Evolutionary conservation across 2,113 vertebrate genomes (phyloP), one percentile per base, ranked within the genome.

Genomic region (Neogobius melanostomus): DNA sequence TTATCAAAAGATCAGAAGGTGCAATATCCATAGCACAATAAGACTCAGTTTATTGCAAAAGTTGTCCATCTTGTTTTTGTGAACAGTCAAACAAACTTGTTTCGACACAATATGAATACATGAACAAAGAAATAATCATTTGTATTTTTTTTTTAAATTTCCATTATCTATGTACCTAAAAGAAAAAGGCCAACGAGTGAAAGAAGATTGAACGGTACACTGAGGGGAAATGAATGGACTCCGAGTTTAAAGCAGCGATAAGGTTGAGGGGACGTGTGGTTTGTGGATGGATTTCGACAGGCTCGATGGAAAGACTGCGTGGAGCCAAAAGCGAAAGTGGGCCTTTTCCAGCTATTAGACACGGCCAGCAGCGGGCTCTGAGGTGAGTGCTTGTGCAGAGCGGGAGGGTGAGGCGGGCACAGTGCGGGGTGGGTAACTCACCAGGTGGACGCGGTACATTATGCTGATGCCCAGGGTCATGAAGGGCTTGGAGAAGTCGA

Each of bases 391-490:
- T 76, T 64, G 75, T 21, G 51, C 44, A 6, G 8, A 61, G 21
- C 60, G 53, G 66, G 62, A 4, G 12, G 53, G n/a, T 12, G 36
- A 3, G 28, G 28, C 3, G 28, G 28, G 28, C 28, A 36, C 21
- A 45, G 61, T 64, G 43, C 9, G 12, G 21, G 61, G 36, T 16
- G 66, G 75, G 11, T 51, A 79, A 88, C 96, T 97, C 93, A 98
- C 97, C 95, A 98, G 93, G 90, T 98, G 96, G 82, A 98, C 95
- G 42, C 96, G 92, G 90, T 99, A 99, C 93, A 99, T 96, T 84
- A 99, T 97, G 90, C 97, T 99, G 79, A 99, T 99, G 66, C 97
- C 97, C 87, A 99, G 89, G 82, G 96, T 99, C 97, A 99, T 99
- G 91, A 95, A 99, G 0, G 97, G 97, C 85, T 98, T 99, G 50